Percentiles rank a stretch among this genome's conserved stretches.
These are phyloP conservation scores for Murina feae DNA, from an alignment of 2,113 vertebrate genomes.

Conservation along the genomic window DNA sequence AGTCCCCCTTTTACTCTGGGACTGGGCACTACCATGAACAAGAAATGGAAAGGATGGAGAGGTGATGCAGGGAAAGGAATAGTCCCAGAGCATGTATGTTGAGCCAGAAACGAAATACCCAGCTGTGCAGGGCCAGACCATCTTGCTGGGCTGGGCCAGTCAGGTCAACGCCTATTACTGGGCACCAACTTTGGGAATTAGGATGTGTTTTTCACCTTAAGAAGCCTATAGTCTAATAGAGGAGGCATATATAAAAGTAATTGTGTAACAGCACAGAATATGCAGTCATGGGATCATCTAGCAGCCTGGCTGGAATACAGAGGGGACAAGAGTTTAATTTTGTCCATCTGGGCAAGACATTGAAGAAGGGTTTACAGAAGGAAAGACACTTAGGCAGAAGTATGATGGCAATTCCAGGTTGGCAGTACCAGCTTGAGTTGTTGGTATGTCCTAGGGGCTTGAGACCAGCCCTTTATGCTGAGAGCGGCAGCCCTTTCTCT, in stretches of 20 bases:
- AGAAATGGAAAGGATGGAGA: background rate
- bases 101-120: background rate
- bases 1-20: background rate
- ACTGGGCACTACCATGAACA: background rate
- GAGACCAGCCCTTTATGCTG: background rate
- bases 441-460: background rate
- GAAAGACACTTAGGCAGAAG: background rate
- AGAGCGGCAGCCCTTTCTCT: background rate
- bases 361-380: background rate
- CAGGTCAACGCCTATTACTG: background rate
- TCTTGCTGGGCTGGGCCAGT: background rate
- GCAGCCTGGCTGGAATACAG: background rate
- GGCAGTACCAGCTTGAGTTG: background rate
- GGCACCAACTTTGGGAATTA: background rate
- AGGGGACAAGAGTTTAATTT: background rate
- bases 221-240: background rate
- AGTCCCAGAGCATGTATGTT: background rate
- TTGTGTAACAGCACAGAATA: accelerated
- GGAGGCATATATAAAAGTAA: background rate
- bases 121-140: background rate
- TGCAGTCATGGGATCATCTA: background rate
- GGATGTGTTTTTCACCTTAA: background rate
- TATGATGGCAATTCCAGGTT: background rate
- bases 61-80: background rate
- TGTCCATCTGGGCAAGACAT: background rate